A percentile compares a stretch with the other conserved stretches of the same genome.
Conservation (phyloP, 1,140 invertebrate species). For the Pristionchus pacificus region DNA sequence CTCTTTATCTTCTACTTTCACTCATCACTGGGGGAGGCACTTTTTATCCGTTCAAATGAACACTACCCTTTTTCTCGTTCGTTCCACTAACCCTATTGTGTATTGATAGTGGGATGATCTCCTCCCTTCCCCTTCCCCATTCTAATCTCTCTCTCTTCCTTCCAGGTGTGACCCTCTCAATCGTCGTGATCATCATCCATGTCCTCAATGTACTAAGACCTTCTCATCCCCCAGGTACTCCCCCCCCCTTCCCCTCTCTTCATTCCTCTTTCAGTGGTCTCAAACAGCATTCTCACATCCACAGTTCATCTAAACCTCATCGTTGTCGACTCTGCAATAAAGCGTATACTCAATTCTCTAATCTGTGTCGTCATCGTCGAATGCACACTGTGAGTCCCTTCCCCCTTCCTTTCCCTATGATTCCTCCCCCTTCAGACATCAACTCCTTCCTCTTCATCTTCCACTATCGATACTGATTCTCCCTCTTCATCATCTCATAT, state of each 20-base stretch:
- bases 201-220: slow-evolving; percentile 38
- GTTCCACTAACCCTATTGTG: background rate
- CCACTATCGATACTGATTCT: background rate
- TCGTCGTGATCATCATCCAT: slow-evolving; percentile 30
- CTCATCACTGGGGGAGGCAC: background rate
- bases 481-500: background rate
- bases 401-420: slow-evolving; percentile 1
- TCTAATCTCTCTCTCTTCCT: background rate
- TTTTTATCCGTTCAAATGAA: background rate
- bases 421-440: background rate
- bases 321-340: slow-evolving; percentile 64
- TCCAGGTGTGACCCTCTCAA: background rate
- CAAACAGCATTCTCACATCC: slow-evolving; percentile 98
- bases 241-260: background rate
- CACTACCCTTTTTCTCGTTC: background rate
- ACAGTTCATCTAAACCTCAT: slow-evolving; percentile 96
- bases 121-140: background rate
- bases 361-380: slow-evolving; percentile 95
- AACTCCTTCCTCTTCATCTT: background rate
- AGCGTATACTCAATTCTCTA: slow-evolving; percentile 96
- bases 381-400: slow-evolving; percentile 70
- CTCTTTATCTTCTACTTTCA: slow-evolving; percentile 17
- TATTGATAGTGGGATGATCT: slow-evolving; percentile 17
- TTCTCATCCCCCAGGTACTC: slow-evolving; percentile 44
- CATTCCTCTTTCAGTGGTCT: slow-evolving; percentile 70